A percentile compares a stretch with the other conserved stretches of the same genome.
Evolutionary conservation across 1,140 invertebrate species (phyloP).

Genomic region (Anagrus nilaparvatae): DNA sequence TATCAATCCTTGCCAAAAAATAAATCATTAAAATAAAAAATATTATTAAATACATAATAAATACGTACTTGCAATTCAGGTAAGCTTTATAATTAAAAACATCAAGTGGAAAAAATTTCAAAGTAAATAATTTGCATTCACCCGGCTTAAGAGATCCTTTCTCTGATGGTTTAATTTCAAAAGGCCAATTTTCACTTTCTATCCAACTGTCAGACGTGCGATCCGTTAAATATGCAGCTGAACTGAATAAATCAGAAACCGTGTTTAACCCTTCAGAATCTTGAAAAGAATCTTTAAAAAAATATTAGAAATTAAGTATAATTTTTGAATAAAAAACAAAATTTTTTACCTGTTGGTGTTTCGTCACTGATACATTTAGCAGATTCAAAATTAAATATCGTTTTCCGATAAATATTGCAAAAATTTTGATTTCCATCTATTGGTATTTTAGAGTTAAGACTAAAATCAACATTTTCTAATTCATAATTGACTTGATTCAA

Average conservation of each 20-base stretch:
- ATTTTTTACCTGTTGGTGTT: not conserved
- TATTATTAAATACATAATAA: conserved; percentile 1
- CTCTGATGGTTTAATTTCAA: conserved; percentile 26
- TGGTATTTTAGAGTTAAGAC: too few species aligned
- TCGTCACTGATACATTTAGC: not conserved
- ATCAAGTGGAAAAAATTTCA: conserved; percentile 29
- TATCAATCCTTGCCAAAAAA: conserved; percentile 27
- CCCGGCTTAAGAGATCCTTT: conserved; percentile 21
- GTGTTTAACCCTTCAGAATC: not conserved
- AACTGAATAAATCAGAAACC: conserved; percentile 25
- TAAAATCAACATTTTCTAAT: not conserved
- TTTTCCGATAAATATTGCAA: not conserved
- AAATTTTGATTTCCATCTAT: conserved; percentile 5
- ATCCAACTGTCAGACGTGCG: conserved; percentile 27
- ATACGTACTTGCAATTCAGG: conserved; percentile 25
- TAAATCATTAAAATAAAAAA: conserved; percentile 4
- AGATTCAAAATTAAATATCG: not conserved
- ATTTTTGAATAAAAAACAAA: not conserved
- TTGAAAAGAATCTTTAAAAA: not conserved
- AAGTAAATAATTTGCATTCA: conserved; percentile 16
- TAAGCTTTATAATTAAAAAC: conserved; percentile 29
- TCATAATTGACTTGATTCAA: conserved; percentile 4
- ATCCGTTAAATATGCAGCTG: conserved; percentile 19
- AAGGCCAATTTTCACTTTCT: conserved; percentile 25
- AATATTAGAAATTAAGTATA: not conserved